Percentiles rank a stretch among this genome's conserved stretches.
These are phyloP conservation scores for Amphibalanus amphitrite DNA, from an alignment of 1,140 invertebrate genomes.

Conservation along the genomic window DNA sequence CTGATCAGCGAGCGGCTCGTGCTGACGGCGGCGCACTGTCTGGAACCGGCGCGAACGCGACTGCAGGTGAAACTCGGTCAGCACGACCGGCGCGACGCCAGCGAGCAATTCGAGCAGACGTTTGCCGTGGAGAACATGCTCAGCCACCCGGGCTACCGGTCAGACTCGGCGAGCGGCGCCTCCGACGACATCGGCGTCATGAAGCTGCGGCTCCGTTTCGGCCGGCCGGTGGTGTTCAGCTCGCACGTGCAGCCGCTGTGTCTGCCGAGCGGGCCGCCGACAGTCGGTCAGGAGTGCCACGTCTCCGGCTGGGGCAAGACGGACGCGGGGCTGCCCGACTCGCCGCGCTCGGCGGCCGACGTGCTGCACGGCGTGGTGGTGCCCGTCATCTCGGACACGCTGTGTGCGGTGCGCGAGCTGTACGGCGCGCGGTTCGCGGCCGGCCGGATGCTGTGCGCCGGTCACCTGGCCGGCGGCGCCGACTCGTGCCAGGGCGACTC, in stretches of 20 bases:
- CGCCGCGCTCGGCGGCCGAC: background rate
- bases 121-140: background rate
- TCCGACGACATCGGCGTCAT: background rate
- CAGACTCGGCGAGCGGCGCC: constrained; percentile 17
- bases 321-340: too few relatives aligned
- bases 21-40: constrained; percentile 68
- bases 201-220: background rate
- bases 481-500: too few relatives aligned
- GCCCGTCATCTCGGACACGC: constrained; percentile 31
- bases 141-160: background rate
- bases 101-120: background rate
- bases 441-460: too few relatives aligned
- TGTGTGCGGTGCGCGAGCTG: constrained; percentile 31
- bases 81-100: background rate
- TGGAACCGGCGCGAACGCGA: constrained; percentile 41
- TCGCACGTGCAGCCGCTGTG: background rate
- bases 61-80: background rate
- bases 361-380: constrained; percentile 31
- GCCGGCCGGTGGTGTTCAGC: background rate
- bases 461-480: too few relatives aligned
- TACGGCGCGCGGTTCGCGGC: constrained; percentile 41
- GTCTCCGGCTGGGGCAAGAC: constrained; percentile 8
- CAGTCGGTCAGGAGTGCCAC: background rate
- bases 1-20: constrained; percentile 73
- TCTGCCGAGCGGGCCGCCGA: background rate